Base-by-base conservation (phyloP, 23 tunicate species). In the Botrylloides violaceus region DNA sequence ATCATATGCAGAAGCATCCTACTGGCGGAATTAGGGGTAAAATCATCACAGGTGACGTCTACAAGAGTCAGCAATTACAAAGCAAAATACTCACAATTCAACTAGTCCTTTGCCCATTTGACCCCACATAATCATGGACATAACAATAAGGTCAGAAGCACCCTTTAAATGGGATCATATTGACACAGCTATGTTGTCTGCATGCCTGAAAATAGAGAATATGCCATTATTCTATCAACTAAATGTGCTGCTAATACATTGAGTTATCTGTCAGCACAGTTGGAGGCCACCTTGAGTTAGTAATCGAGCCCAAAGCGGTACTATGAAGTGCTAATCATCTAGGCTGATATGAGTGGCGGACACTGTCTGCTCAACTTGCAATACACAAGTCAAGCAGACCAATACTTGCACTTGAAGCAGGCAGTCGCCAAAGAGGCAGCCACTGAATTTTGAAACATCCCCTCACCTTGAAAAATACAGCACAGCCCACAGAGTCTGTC, bases 211-310 rank as follows among this genome's bases (percentile, higher is more conserved):
- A 43, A 9, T 7, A 9, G 15, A 15, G 15, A 7, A 9, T 43
- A 9, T 43, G 15, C 53, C 9, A 9, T 7, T 43, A 7, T 43
- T 15, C 9, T 7, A 43, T 15, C 15, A 7, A 7, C 53, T 43
- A 43, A 15, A 43, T 43, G 53, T 43, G 53, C 53, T 43, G 53
- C 53, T 7, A 43, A 43, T 7, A 43, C 53, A 43, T 7, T 15
- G 9, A 15, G 15, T 43, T 15, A 15, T 43, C 15, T 59, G 27
- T 59, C 19, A 22, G 64, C 64, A 22, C 30, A 6, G 19, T 59
- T 59, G 64, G 64, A 59, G 64, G 30, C 64, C 64, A n/a, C 64
- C 64, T 6, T 22, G 64, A 59, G 64, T 59, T 22, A 18, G 30
- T n/a, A 59, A 22, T 7, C 30, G 7, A 23, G 28, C 28, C 29